Evolutionary conservation across 2,888 invertebrate genomes (phyloP).

Genomic region (Chalcis sispes): DNA sequence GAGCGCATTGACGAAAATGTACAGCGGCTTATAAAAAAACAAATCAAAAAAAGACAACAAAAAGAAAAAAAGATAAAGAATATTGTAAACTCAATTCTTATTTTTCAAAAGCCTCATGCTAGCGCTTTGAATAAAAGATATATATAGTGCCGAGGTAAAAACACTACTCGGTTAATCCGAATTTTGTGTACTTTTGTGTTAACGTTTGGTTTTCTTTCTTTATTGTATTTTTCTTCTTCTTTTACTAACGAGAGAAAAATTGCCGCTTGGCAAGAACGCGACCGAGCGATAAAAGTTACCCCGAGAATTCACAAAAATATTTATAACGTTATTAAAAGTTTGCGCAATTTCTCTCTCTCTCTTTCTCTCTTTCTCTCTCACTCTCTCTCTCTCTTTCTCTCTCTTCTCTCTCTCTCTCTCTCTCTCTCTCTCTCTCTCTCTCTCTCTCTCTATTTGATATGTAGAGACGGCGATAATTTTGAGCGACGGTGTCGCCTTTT

Average conservation of each 20-base stretch:
- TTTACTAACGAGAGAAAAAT: no score
- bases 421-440: no score
- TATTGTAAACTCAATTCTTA: slow-evolving; percentile 24
- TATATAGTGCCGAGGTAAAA: not conserved
- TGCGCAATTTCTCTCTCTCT: not conserved
- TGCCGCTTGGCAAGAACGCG: no score
- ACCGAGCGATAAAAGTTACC: not conserved
- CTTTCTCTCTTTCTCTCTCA: no score
- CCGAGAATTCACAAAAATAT: not conserved
- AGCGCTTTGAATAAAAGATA: slow-evolving; percentile 14
- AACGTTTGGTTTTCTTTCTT: slow-evolving; percentile 36
- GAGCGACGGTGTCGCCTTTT: no score
- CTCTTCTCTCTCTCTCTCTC: no score
- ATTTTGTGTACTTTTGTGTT: not conserved
- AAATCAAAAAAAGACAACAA: no score
- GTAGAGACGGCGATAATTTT: no score
- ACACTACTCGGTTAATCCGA: slow-evolving; percentile 10
- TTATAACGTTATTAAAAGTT: not conserved
- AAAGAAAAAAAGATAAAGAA: no score
- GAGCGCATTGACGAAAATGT: not conserved
- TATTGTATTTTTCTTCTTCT: no score
- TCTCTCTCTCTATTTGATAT: no score
- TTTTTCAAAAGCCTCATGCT: slow-evolving; percentile 21
- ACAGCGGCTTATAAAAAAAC: not conserved
- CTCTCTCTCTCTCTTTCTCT: no score